A percentile compares a stretch with the other conserved stretches of the same genome.
Conservation (phyloP, 2,797 vertebrate genomes). For the Hemibagrus guttatus region DNA sequence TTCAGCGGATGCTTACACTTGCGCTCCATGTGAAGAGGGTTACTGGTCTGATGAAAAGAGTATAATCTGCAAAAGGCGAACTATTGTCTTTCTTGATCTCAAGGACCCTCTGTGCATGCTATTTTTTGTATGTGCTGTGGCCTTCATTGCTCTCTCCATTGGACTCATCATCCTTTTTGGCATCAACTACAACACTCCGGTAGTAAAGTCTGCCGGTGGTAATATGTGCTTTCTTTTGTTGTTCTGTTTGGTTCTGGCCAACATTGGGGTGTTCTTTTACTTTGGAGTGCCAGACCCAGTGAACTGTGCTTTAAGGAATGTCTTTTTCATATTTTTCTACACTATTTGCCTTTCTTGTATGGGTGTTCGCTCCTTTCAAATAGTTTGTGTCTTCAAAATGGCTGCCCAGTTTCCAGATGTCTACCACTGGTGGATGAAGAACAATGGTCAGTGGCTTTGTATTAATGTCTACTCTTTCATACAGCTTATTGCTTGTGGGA, state of each 20-base stretch:
- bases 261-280: slow-evolving; percentile 74
- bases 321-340: slow-evolving; percentile 73
- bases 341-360: slow-evolving; percentile 80
- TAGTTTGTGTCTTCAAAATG: slow-evolving; percentile 86
- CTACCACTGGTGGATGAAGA: slow-evolving; percentile 76
- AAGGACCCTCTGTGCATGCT: slow-evolving; percentile 60
- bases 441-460: slow-evolving; percentile 73
- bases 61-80: slow-evolving; percentile 26
- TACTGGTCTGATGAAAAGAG: slow-evolving; percentile 49
- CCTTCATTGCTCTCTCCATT: slow-evolving; percentile 65
- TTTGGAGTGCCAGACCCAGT: slow-evolving; percentile 72
- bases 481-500: slow-evolving; percentile 66
- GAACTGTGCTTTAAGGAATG: slow-evolving; percentile 68
- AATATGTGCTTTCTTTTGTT: slow-evolving; percentile 74
- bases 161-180: slow-evolving; percentile 73
- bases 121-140: slow-evolving; percentile 59
- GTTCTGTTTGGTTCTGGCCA: slow-evolving; percentile 59
- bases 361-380: slow-evolving; percentile 81
- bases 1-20: slow-evolving; percentile 63
- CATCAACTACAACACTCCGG: slow-evolving; percentile 64
- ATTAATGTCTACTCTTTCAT: slow-evolving; percentile 62
- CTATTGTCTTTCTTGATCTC: slow-evolving; percentile 26
- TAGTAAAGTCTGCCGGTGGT: slow-evolving; percentile 74
- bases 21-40: slow-evolving; percentile 64
- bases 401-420: slow-evolving; percentile 71